These are phyloP conservation scores for Channa striata DNA, from an alignment of 2,797 vertebrate species.

Conservation along the genomic window DNA sequence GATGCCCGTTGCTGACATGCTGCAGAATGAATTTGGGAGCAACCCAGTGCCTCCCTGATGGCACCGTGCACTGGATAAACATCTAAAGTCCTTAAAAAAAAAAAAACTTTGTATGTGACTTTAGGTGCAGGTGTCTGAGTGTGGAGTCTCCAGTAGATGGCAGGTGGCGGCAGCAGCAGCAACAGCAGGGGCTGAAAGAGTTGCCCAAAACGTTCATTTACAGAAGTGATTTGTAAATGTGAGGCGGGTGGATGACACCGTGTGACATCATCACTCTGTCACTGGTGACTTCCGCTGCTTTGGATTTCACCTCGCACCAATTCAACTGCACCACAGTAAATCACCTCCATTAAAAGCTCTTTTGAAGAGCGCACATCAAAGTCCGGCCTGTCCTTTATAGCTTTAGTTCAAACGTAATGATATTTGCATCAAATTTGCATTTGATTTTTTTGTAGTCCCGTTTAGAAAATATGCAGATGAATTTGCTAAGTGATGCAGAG, in stretches of 20 bases:
- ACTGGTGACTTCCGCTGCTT: constrained; percentile 27
- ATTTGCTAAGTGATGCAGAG: constrained; percentile 5
- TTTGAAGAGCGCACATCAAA: constrained; percentile 60
- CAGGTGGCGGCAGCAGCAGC: constrained; percentile 6
- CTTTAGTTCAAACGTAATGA: constrained; percentile 18
- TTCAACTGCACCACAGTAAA: constrained; percentile 33
- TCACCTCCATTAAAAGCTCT: constrained; percentile 45
- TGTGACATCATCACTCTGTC: constrained; percentile 36
- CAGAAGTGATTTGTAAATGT: constrained; percentile 20
- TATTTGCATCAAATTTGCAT: constrained; percentile 51
- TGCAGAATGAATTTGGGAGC: not conserved
- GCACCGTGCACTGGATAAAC: not conserved
- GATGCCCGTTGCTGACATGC: not conserved
- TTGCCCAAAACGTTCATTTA: constrained; percentile 15
- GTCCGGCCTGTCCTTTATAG: constrained; percentile 11
- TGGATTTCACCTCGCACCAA: constrained; percentile 12
- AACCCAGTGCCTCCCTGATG: not conserved
- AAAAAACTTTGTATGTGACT: not conserved
- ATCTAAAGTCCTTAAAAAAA: not conserved
- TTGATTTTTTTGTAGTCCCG: constrained; percentile 10
- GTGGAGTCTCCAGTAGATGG: not conserved
- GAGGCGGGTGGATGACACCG: not conserved
- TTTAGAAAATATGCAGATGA: constrained; percentile 2
- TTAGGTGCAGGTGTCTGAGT: not conserved
- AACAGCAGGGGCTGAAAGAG: not conserved